Evolutionary conservation across 2,888 invertebrate genomes (phyloP).

Genomic region (Carabus problematicus): DNA sequence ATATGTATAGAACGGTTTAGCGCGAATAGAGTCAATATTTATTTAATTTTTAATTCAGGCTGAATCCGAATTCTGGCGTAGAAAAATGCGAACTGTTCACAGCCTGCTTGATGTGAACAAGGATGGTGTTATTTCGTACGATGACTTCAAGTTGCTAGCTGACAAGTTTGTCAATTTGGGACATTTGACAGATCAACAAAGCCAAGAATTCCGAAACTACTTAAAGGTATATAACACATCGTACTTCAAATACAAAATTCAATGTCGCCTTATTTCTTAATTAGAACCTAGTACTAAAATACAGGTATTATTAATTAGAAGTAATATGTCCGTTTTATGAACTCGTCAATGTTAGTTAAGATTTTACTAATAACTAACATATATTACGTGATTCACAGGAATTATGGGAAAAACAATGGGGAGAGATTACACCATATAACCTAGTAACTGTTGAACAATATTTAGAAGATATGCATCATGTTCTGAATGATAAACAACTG

Average conservation of each 20-base stretch:
- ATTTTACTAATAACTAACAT: not conserved
- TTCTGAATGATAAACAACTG: slow-evolving; percentile 76
- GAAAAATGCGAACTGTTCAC: slow-evolving; percentile 87
- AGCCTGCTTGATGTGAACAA: slow-evolving; percentile 84
- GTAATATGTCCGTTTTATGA: no score
- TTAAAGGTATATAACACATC: slow-evolving; percentile 66
- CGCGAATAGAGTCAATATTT: not conserved
- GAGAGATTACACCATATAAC: slow-evolving; percentile 81
- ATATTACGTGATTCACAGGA: slow-evolving; percentile 59
- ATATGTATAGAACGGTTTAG: not conserved
- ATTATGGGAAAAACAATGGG: slow-evolving; percentile 86
- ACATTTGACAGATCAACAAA: slow-evolving; percentile 71
- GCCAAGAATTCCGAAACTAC: slow-evolving; percentile 73
- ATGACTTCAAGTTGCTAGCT: slow-evolving; percentile 78
- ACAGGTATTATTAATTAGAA: no score
- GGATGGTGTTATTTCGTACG: slow-evolving; percentile 83
- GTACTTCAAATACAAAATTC: no score
- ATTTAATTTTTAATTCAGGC: slow-evolving; percentile 56
- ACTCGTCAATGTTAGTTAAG: no score
- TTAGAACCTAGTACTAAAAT: no score
- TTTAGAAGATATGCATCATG: slow-evolving; percentile 81
- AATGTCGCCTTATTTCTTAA: no score
- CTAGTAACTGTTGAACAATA: slow-evolving; percentile 83
- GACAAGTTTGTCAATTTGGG: slow-evolving; percentile 79
- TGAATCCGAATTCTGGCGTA: slow-evolving; percentile 76